Conservation (phyloP, 1,140 invertebrate genomes). For the Chironomus striatipennis region DNA sequence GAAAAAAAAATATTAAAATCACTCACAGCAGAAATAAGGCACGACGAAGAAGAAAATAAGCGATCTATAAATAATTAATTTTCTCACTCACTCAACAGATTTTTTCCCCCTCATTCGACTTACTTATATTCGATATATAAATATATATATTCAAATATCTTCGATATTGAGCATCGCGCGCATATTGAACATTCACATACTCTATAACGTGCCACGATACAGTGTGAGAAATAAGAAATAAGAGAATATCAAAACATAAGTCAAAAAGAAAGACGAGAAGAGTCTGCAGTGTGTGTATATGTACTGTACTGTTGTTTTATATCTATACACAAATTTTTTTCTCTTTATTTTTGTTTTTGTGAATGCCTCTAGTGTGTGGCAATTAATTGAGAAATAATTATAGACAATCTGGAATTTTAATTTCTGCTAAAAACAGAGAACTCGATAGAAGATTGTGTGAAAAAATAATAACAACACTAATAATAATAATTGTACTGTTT, state of each 20-base stretch:
- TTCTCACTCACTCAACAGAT: not conserved
- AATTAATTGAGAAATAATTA: conserved; percentile 24
- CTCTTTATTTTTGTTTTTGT: no score
- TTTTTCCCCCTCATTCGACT: not conserved
- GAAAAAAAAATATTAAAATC: not conserved
- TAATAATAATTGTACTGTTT: no score
- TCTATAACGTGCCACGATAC: no score
- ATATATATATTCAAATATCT: not conserved
- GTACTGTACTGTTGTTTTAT: no score
- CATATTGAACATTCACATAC: no score
- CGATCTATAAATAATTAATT: conserved; percentile 23
- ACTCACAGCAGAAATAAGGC: no score
- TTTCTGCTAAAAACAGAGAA: conserved; percentile 8
- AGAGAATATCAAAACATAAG: not conserved
- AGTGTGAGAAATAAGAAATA: not conserved
- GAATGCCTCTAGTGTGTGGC: not conserved
- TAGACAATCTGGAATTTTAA: conserved; percentile 24
- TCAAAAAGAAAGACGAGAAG: conserved; percentile 10
- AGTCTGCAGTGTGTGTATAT: not conserved
- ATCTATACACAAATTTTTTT: no score
- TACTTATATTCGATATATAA: no score
- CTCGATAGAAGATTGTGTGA: not conserved
- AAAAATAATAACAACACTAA: not conserved
- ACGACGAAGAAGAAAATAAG: not conserved
- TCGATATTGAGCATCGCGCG: not conserved